Percentiles rank a stretch among this genome's conserved stretches.
These are phyloP conservation scores for Moxostoma hubbsi DNA, from an alignment of 2,797 vertebrate genomes.

Conservation along the genomic window DNA sequence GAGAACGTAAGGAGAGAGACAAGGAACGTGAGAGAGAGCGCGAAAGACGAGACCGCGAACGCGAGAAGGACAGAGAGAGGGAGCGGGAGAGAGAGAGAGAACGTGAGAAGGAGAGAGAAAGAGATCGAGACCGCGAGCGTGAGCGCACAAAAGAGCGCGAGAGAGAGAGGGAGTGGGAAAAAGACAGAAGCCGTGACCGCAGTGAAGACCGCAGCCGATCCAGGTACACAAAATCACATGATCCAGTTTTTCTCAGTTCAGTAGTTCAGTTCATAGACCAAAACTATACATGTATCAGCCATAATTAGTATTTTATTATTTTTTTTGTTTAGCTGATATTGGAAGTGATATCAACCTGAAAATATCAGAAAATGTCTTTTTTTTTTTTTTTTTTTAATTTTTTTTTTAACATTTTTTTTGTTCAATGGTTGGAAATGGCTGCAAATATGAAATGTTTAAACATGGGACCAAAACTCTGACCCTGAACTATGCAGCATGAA, in stretches of 20 bases:
- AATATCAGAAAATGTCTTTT: too few relatives aligned
- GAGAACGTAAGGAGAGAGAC: constrained; percentile 93
- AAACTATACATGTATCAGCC: too few relatives aligned
- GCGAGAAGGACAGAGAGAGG: constrained; percentile 76
- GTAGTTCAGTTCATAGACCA: too few relatives aligned
- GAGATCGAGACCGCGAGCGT: constrained; percentile 75
- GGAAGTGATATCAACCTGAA: too few relatives aligned
- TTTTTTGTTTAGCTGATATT: background rate
- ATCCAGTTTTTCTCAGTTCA: background rate
- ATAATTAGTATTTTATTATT: too few relatives aligned
- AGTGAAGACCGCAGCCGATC: constrained; percentile 85
- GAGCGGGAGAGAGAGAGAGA: constrained; percentile 73
- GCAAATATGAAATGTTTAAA: too few relatives aligned
- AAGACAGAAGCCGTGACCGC: constrained; percentile 74
- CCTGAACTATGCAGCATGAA: too few relatives aligned
- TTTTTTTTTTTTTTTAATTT: too few relatives aligned
- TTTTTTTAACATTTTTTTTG: too few relatives aligned
- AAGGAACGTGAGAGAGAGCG: constrained; percentile 87
- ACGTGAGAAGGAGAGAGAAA: constrained; percentile 71
- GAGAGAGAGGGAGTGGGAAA: constrained; percentile 76
- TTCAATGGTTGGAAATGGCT: too few relatives aligned
- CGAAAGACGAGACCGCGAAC: constrained; percentile 82
- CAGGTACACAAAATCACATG: constrained; percentile 74
- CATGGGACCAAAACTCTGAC: too few relatives aligned
- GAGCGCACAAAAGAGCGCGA: constrained; percentile 81